Conservation (phyloP, 2,113 vertebrate genomes). For the Lota lota region DNA sequence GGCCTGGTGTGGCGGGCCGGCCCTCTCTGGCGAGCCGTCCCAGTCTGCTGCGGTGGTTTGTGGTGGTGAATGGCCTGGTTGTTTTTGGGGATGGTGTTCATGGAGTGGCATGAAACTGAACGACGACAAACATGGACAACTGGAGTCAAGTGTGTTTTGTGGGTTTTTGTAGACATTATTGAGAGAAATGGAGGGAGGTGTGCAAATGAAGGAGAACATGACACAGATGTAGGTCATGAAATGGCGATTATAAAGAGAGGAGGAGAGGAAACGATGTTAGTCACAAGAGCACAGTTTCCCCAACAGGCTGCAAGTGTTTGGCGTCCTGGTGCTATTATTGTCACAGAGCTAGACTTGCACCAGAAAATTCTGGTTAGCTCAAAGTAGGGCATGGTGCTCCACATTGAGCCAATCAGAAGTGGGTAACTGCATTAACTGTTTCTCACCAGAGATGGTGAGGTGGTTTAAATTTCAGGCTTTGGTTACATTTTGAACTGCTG, state of each 20-base stretch:
- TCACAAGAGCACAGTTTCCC: not conserved
- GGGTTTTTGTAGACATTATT: not conserved
- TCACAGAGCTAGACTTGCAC: not conserved
- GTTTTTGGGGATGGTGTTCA: constrained; percentile 68
- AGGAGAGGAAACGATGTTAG: constrained; percentile 31
- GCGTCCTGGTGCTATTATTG: too few species aligned
- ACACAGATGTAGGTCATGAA: too few species aligned
- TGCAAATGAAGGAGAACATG: constrained; percentile 6
- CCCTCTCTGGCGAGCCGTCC: constrained; percentile 17
- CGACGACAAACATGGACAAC: constrained; percentile 95
- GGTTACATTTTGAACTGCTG: too few species aligned
- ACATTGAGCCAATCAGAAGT: not conserved
- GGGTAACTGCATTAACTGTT: too few species aligned
- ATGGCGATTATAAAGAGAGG: not conserved
- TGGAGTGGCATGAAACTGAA: constrained; percentile 94
- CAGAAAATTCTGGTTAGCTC: not conserved
- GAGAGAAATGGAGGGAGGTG: constrained; percentile 10
- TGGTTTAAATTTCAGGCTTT: too few species aligned
- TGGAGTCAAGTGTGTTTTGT: constrained; percentile 62
- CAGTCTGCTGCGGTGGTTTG: constrained; percentile 41
- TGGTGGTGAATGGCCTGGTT: constrained; percentile 14
- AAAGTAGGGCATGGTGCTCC: not conserved
- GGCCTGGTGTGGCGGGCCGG: constrained; percentile 2
- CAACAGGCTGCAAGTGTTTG: not conserved
- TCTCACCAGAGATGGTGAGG: too few species aligned